Percentiles rank a stretch among this genome's conserved stretches.
Conservation (phyloP, 1,140 invertebrate genomes). For the Hormaphis cornu region DNA sequence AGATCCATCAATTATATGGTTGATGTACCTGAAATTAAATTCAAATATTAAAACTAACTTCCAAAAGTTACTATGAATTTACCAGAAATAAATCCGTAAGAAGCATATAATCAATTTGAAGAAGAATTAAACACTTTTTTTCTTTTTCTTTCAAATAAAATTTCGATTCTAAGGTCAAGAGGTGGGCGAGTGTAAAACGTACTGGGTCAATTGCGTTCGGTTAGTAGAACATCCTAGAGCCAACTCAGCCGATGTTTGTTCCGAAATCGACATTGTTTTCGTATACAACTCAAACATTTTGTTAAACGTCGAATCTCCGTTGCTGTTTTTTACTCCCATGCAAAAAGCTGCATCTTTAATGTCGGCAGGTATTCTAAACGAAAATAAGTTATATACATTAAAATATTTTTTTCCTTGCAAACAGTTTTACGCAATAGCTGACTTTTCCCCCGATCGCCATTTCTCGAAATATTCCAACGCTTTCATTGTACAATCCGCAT, state of each 20-base stretch:
- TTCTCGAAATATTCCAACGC: background rate
- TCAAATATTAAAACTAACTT: background rate
- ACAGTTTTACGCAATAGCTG: background rate
- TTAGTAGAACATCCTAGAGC: constrained; percentile 31
- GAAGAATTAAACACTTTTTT: too few species aligned
- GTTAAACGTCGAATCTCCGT: background rate
- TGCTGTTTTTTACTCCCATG: constrained; percentile 13
- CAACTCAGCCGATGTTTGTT: constrained; percentile 7
- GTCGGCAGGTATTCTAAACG: background rate
- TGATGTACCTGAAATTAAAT: background rate
- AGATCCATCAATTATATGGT: background rate
- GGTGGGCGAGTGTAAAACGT: background rate
- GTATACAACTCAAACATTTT: constrained; percentile 19
- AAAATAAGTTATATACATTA: background rate
- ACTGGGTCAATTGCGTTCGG: constrained; percentile 12
- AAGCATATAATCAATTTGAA: too few species aligned
- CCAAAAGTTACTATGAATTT: too few species aligned
- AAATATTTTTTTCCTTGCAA: background rate
- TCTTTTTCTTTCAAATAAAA: too few species aligned
- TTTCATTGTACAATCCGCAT: background rate
- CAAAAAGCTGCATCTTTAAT: constrained; percentile 27
- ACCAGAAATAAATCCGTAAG: too few species aligned
- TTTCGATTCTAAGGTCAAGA: too few species aligned
- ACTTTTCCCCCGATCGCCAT: background rate
- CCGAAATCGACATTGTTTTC: constrained; percentile 15